Evolutionary conservation across 2,888 invertebrate genomes (phyloP).

Genomic region (Sicus ferrugineus): DNA sequence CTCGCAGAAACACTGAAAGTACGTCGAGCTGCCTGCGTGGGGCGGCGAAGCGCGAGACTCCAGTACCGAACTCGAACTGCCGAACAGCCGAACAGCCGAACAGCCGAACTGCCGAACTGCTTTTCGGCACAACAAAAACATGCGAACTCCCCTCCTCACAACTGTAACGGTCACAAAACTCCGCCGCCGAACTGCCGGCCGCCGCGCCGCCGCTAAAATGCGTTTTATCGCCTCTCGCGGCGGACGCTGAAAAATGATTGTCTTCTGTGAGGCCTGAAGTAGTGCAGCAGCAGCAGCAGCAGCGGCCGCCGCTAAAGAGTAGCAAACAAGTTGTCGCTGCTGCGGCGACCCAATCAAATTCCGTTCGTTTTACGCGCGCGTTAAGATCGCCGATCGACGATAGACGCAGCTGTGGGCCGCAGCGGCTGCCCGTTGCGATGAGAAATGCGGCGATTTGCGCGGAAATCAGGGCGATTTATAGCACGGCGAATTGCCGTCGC

Average conservation of each 20-base stretch:
- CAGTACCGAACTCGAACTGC: too few relatives aligned
- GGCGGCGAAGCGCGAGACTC: neutral
- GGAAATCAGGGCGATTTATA: too few relatives aligned
- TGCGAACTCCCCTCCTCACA: too few relatives aligned
- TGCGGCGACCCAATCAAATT: conserved; percentile 7
- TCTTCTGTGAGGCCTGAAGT: conserved; percentile 1
- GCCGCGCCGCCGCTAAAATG: neutral
- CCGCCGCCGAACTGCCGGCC: neutral
- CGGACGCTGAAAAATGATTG: conserved; percentile 7
- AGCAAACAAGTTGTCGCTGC: neutral
- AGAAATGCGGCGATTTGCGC: neutral
- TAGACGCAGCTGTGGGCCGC: neutral
- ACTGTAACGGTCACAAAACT: conserved; percentile 2
- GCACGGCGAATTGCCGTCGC: neutral
- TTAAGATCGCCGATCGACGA: neutral
- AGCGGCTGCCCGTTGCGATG: neutral
- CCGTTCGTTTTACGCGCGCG: neutral
- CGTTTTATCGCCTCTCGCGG: neutral
- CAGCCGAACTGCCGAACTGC: neutral
- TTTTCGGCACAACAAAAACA: too few relatives aligned
- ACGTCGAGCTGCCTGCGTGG: neutral
- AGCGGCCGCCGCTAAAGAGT: neutral
- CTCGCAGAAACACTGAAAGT: neutral
- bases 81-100: neutral
- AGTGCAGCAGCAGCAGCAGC: too few relatives aligned